Conservation (phyloP, 2,888 invertebrate species). For the Athetis lepigone region DNA sequence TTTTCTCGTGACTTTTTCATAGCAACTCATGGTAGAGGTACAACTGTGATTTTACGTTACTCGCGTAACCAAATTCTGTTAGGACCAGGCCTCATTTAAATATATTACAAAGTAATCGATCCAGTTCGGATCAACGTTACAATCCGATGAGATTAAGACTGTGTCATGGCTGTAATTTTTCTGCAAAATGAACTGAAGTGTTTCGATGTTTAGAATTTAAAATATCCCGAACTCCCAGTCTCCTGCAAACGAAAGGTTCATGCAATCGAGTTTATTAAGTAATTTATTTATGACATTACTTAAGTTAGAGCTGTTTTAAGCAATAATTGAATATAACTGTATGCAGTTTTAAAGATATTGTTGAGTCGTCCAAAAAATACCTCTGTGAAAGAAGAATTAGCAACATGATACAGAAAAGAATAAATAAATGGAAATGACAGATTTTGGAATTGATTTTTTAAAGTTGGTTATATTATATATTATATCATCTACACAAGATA, state of each 20-base stretch:
- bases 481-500: slow-evolving; percentile 47
- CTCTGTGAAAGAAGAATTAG: slow-evolving; percentile 20
- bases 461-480: slow-evolving; percentile 51
- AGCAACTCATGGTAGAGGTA: too few relatives aligned
- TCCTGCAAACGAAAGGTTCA: slow-evolving; percentile 48
- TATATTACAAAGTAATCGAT: slow-evolving; percentile 47
- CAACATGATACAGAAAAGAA: slow-evolving; percentile 28
- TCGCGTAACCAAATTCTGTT: not conserved
- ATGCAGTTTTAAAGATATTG: slow-evolving; percentile 18
- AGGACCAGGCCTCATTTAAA: not conserved
- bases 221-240: slow-evolving; percentile 56
- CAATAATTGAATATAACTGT: slow-evolving; percentile 24
- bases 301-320: slow-evolving; percentile 22
- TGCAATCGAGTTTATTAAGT: slow-evolving; percentile 51
- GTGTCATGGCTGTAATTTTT: slow-evolving; percentile 66
- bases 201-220: slow-evolving; percentile 60
- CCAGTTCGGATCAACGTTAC: slow-evolving; percentile 48
- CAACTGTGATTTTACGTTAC: too few relatives aligned
- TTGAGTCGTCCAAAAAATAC: not conserved
- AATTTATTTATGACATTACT: slow-evolving; percentile 55
- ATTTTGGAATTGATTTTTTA: slow-evolving; percentile 55
- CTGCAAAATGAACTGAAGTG: slow-evolving; percentile 58
- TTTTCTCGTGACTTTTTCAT: too few relatives aligned
- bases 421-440: slow-evolving; percentile 5
- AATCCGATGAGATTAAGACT: slow-evolving; percentile 63